Evolutionary conservation across 2,113 vertebrate genomes (phyloP).

Genomic region (Cyanocitta stelleri): DNA sequence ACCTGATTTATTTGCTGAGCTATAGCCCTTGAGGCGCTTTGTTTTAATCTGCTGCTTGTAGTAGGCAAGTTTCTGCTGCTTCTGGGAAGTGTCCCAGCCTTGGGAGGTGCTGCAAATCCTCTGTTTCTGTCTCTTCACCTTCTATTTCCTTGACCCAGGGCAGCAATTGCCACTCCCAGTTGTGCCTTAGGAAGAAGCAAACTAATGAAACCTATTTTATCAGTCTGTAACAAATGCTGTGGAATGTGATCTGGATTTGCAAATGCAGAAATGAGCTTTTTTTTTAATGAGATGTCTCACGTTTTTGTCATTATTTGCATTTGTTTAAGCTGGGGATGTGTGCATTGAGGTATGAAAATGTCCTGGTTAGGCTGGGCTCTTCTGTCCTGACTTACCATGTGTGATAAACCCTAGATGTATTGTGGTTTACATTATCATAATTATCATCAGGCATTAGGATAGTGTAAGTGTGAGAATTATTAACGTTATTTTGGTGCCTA

Average conservation of each 20-base stretch:
- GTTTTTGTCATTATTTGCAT: neutral
- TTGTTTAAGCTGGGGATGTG: neutral
- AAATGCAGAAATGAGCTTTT: neutral
- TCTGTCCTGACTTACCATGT: neutral
- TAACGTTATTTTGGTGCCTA: neutral
- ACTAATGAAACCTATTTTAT: neutral
- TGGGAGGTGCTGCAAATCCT: neutral
- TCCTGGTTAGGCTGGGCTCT: neutral
- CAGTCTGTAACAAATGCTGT: neutral
- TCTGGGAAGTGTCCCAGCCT: neutral
- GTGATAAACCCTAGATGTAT: neutral
- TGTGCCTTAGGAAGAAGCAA: neutral
- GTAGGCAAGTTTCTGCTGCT: neutral
- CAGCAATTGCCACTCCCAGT: neutral
- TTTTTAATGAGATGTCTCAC: neutral
- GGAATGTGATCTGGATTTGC: neutral
- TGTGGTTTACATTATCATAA: neutral
- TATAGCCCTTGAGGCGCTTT: rapidly evolving
- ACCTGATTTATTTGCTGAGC: neutral
- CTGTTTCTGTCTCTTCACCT: neutral
- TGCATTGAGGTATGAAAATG: neutral
- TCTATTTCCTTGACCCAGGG: neutral
- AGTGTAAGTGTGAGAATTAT: neutral
- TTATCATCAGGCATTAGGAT: neutral
- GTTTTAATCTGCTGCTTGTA: neutral